Evolutionary conservation across 2,888 invertebrate species (phyloP), one percentile per base, ranked within the genome.

Genomic region (Cephus runcator): DNA sequence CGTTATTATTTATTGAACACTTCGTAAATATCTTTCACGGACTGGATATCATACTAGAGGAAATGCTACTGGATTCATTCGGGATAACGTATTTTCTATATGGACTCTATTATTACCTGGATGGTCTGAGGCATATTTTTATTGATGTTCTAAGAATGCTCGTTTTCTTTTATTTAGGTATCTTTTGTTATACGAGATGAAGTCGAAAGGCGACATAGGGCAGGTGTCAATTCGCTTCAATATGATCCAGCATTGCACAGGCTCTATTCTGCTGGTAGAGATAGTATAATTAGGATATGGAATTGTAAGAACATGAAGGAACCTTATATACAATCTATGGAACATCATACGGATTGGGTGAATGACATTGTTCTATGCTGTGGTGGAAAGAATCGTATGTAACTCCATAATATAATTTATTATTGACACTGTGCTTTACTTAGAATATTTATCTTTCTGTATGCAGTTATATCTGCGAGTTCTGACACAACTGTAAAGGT

Each of bases 341-440:
- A 99, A 91, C 99, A 99, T 92, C 99, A 99, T 91, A 99, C 99
- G 3, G 99, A 99, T 92, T 99, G 99, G 99, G 99, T 99, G 75
- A 99, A 99, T 92, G 99, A 99, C 92, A 98, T 99, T 90, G 97
- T 99, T 69, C 93, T 99, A 36, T 99, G 99, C 91, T 99, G 99
- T 92, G 97, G 97, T 83, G 99, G 99, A 69, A 96, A 97, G 92
- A 98, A 99, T 92, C 94, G 97, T 97, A 92, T 92, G 94, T 92
- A 56, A 56, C 56, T 56, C 9, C 2, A 74, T 77, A 75, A 76
- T 31, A 56, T 23, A 2, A 69, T 69, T 71, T 11, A 31, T 11
- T 30, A n/a, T 23, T 9, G 12, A 9, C 33, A 75, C 15, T 30
- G 33, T 68, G 11, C 12, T 31, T 75, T n/a, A 74, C 30, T 74